Evolutionary conservation across 2,888 invertebrate genomes (phyloP).

Genomic region (Lithosia quadra): DNA sequence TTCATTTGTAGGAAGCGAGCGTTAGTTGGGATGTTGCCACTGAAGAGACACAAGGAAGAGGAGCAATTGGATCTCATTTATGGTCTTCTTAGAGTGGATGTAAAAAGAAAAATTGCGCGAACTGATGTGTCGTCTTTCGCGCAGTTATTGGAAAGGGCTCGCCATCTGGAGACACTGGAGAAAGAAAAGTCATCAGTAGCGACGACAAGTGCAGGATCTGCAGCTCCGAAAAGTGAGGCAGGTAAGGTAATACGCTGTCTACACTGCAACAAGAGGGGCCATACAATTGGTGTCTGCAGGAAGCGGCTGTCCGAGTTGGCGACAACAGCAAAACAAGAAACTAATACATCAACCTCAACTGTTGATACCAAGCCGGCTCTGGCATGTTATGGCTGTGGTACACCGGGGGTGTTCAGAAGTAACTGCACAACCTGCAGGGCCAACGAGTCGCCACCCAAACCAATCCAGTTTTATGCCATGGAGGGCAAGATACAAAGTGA

Average conservation of each 20-base stretch:
- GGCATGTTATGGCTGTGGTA: not conserved
- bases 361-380: too few species aligned
- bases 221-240: too few species aligned
- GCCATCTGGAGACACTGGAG: not conserved
- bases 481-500: too few species aligned
- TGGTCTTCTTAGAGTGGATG: not conserved
- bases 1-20: constrained; percentile 4
- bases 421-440: constrained; percentile 2
- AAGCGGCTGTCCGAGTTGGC: too few species aligned
- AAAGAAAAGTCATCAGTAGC: too few species aligned
- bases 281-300: too few species aligned
- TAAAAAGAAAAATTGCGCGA: not conserved
- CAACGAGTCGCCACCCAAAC: not conserved
- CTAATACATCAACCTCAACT: too few species aligned
- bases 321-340: too few species aligned
- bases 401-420: constrained; percentile 1
- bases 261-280: too few species aligned
- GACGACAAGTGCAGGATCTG: too few species aligned
- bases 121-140: not conserved
- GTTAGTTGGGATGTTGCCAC: not conserved
- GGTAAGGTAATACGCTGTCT: too few species aligned
- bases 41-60: constrained; percentile 9
- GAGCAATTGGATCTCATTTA: not conserved
- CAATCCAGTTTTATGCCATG: too few species aligned
- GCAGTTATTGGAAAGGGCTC: not conserved